Evolutionary conservation across 1,140 invertebrate genomes (phyloP), one percentile per base, ranked within the genome.

Genomic region (Penaeus chinensis): DNA sequence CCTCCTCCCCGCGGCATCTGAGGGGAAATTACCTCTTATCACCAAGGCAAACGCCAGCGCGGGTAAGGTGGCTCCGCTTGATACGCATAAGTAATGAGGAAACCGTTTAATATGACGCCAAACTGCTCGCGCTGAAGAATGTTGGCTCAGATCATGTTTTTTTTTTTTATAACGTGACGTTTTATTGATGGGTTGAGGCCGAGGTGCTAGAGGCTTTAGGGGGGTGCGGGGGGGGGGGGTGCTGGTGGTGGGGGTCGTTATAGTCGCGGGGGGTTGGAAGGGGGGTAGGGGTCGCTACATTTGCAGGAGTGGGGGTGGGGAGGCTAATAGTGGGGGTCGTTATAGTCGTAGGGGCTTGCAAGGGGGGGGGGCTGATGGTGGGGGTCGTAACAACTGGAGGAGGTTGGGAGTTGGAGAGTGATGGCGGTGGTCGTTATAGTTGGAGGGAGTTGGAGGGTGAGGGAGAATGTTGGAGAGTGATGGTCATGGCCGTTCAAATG

Each of bases 11-110:
- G 76, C 32, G 47, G 60, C 42, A 47, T 63, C 80, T 83, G 69
- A 74, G 66, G 69, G 82, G 66, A 83, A 83, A 83, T 83, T 83
- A 83, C 82, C 82, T 66, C 82, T 83, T 83, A 83, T 83, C 82
- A 63, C 82, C 82, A 74, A 47, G 82, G 82, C 82, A 83, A 83
- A 83, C 82, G 66, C 82, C 65, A n/a, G 27, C 7, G 3, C 65
- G 69, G 82, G 82, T 74, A 83, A 83, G 65, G 69, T 71, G 65
- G 82, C 20, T 66, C 22, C 24, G 69, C 82, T 74, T 69, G 82
- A 83, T 83, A 83, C 65, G 82, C 82, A 71, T 83, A 83, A 83
- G 82, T 83, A 83, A 83, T 83, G 82, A 83, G 82, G 37, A 42
- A 11, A 19, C 8, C 22, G 66, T 54, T 61, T 83, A 83, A 83